These are phyloP conservation scores for Oligia strigilis DNA, from an alignment of 2,888 invertebrate genomes.

Conservation along the genomic window DNA sequence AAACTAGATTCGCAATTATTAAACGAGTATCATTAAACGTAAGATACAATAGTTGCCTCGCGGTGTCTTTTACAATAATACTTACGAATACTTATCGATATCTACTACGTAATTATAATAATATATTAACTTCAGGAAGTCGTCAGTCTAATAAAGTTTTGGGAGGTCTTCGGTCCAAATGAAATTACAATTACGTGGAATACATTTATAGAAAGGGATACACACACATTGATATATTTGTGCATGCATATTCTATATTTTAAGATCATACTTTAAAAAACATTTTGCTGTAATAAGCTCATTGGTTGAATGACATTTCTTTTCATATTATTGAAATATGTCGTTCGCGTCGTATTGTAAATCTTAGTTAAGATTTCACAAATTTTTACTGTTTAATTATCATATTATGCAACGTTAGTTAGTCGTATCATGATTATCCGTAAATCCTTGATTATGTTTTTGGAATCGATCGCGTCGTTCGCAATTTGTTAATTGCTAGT, in stretches of 20 bases:
- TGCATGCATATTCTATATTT: constrained; percentile 25
- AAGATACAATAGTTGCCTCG: constrained; percentile 21
- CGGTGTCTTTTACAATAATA: constrained; percentile 52
- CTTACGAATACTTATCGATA: constrained; percentile 54
- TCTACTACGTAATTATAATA: constrained; percentile 16
- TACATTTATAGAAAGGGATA: neutral
- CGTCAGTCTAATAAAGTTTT: constrained; percentile 58
- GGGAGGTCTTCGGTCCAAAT: constrained; percentile 34
- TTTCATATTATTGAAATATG: constrained; percentile 14
- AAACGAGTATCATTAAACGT: constrained; percentile 29
- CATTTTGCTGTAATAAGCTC: constrained; percentile 30
- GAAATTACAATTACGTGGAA: constrained; percentile 35
- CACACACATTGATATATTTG: constrained; percentile 36
- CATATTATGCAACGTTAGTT: constrained; percentile 1
- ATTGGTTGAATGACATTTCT: neutral
- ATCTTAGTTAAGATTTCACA: constrained; percentile 5
- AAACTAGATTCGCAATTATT: constrained; percentile 31
- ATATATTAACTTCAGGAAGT: constrained; percentile 25
- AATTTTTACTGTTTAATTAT: neutral
- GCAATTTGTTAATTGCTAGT: neutral
- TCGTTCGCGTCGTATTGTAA: neutral
- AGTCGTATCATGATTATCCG: neutral
- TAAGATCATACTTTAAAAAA: neutral
- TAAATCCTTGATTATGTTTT: neutral
- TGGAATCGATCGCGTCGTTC: constrained; percentile 1